Evolutionary conservation across 2,797 vertebrate species (phyloP).

Genomic region (Leucoraja ocellata): DNA sequence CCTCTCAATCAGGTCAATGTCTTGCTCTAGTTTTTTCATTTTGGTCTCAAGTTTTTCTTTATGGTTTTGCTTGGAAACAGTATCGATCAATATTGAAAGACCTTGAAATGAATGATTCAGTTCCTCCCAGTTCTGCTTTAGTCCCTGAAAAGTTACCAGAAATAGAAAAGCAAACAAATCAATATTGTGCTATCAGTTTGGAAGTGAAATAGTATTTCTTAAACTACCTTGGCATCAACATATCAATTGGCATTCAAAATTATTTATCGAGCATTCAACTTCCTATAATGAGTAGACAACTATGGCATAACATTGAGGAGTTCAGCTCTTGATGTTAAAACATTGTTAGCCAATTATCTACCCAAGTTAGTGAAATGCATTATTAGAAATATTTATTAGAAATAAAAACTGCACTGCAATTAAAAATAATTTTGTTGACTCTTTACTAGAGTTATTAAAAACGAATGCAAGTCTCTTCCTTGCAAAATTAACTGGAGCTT

Average conservation of each 20-base stretch:
- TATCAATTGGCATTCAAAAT: neutral
- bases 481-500: neutral
- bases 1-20: slow-evolving; percentile 73
- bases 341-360: neutral
- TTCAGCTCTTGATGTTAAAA: neutral
- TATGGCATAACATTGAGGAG: too few species aligned
- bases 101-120: slow-evolving; percentile 70
- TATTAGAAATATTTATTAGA: too few species aligned
- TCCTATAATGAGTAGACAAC: neutral
- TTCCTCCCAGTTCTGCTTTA: slow-evolving; percentile 81
- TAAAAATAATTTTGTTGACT: neutral
- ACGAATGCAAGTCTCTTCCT: neutral
- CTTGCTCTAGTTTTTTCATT: slow-evolving; percentile 79
- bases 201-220: neutral
- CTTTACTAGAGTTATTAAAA: neutral
- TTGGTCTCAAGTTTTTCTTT: slow-evolving; percentile 71
- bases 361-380: neutral
- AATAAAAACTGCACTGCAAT: neutral
- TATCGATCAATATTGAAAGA: slow-evolving; percentile 72
- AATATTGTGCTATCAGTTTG: neutral
- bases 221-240: neutral
- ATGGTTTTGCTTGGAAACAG: slow-evolving; percentile 59
- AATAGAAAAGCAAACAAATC: slow-evolving; percentile 8
- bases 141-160: slow-evolving; percentile 55
- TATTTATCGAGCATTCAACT: neutral